Evolutionary conservation across 1,140 invertebrate genomes (phyloP), one percentile per base, ranked within the genome.

Genomic region (Drosophila grimshawi): DNA sequence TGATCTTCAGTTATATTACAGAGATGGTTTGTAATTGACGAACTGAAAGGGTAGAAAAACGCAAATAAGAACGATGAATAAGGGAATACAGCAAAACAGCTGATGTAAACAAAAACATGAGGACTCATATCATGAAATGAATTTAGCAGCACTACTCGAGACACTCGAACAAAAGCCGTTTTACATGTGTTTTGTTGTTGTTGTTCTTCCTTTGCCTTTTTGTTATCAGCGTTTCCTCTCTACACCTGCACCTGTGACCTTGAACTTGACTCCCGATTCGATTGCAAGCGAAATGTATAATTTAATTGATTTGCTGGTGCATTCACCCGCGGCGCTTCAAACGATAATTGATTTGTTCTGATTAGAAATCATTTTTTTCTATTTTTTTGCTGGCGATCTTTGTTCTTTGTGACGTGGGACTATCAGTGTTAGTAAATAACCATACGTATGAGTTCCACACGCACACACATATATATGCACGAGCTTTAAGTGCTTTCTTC

Each of bases 271-370:
- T 4, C n/a, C 37, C 43, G n/a, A 64, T 73, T 73, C 27, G n/a
- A 41, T 56, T 55, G 60, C 43, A 70, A 41, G 37, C 37, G 29
- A 73, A 80, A 64, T 59, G 52, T 52, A 32, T 68, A 66, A 71
- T 74, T 78, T 53, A 11, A 32, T 57, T 68, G 51, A 62, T 53
- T 59, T 37, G 10, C 39, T 10, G 41, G 76, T 83, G 45, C 76
- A 85, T 83, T 83, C 73, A 80, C 81, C 77, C 57, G 48, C 39
- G 27, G 10, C 5, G 37, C 6, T 71, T 66, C 7, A 29, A 68
- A 64, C 55, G 77, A 69, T 78, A 80, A 86, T 85, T 85, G 81
- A 86, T 86, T 86, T 77, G 11, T 71, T 64, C 66, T 78, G 81
- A 85, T 86, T 86, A 78, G 78, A 85, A 78, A 71, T 48, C 69